phyloP scores from a whole-genome alignment of 2,888 invertebrate species.

The Agonopterix subpropinquella region DNA sequence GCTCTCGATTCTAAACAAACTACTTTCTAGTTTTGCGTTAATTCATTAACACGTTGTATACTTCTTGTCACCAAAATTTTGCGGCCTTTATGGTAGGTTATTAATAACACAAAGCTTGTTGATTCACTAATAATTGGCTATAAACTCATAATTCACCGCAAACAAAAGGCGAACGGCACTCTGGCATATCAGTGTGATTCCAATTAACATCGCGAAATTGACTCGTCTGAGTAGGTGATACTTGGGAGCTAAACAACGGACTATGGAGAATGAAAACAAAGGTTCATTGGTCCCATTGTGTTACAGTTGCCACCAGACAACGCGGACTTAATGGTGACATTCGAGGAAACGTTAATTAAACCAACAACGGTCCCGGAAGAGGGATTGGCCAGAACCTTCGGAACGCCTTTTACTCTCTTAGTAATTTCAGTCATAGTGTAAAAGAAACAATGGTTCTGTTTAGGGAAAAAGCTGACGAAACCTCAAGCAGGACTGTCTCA shows the following conservation, averaged over 20 bases:
- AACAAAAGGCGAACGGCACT: conserved; percentile 53
- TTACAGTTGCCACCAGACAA: conserved; percentile 35
- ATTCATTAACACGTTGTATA: no score
- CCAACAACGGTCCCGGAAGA: conserved; percentile 41
- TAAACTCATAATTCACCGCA: conserved; percentile 49
- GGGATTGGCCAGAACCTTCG: no score
- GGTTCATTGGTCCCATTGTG: conserved; percentile 28
- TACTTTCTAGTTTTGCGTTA: no score
- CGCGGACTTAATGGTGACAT: conserved; percentile 63
- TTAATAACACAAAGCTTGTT: conserved; percentile 10
- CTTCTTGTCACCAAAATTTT: not conserved
- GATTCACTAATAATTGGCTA: conserved; percentile 51
- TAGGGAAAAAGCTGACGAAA: no score
- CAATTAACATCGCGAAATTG: conserved; percentile 62
- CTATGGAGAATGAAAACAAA: conserved; percentile 24
- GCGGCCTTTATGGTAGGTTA: not conserved
- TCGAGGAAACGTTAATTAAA: conserved; percentile 68
- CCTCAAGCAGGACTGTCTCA: no score
- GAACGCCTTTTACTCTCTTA: no score
- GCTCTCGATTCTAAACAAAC: no score
- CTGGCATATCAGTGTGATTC: conserved; percentile 50
- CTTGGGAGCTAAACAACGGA: conserved; percentile 29
- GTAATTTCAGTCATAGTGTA: no score
- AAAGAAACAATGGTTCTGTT: no score
- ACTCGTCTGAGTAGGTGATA: conserved; percentile 28